phyloP scores from a whole-genome alignment of 2,888 invertebrate genomes.

The Leucophora obtusa region DNA sequence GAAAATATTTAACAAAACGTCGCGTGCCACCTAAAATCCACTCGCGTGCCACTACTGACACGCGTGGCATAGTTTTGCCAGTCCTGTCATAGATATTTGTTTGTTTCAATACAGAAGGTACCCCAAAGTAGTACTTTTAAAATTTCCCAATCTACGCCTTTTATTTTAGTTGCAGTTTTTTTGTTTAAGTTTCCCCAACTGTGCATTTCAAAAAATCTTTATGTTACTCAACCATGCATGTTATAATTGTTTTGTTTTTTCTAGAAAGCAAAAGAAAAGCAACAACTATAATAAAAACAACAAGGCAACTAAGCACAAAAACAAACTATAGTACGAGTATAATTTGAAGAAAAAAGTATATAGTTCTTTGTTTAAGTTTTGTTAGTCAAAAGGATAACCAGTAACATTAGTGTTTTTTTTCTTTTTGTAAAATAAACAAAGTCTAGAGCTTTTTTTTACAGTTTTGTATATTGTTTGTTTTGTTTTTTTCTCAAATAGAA shows the following conservation, averaged over 20 bases:
- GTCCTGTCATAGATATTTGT: no score
- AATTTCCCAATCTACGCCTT: neutral
- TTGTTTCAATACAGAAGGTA: no score
- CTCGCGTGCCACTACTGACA: no score
- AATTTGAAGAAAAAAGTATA: neutral
- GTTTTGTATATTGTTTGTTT: neutral
- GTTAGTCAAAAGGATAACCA: conserved; percentile 24
- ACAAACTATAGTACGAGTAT: neutral
- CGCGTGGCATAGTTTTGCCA: no score
- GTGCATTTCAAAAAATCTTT: conserved; percentile 10
- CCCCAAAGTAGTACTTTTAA: no score
- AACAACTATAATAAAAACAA: neutral
- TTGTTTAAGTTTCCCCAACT: neutral
- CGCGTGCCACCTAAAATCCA: no score
- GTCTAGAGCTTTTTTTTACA: neutral
- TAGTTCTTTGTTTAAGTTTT: neutral
- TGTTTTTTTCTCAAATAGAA: neutral
- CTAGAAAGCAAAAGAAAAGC: neutral
- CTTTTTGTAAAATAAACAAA: conserved; percentile 1
- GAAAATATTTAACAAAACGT: no score
- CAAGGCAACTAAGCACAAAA: neutral
- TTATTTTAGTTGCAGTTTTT: neutral
- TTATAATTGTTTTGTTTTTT: conserved; percentile 46
- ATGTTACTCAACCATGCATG: conserved; percentile 28
- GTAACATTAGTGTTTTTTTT: neutral